These are phyloP conservation scores for Bellardia bayeri DNA, from an alignment of 2,888 invertebrate species.

Conservation along the genomic window DNA sequence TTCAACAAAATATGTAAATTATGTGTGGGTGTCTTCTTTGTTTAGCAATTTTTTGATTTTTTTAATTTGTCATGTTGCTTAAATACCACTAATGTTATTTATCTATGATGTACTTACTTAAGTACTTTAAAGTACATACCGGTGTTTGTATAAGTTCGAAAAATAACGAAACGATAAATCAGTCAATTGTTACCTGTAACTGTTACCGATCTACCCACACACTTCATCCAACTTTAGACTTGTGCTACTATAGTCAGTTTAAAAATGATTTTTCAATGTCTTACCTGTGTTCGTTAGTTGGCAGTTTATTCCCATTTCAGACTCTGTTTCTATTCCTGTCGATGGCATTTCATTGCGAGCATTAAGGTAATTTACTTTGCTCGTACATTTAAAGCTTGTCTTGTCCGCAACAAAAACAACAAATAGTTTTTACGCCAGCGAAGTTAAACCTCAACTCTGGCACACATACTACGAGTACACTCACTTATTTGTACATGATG, in stretches of 20 bases:
- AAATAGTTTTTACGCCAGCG: background rate
- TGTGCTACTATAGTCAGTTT: background rate
- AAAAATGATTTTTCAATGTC: constrained; percentile 20
- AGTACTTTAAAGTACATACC: background rate
- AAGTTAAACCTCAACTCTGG: constrained; percentile 3
- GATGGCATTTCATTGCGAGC: background rate
- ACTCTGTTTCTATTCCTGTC: background rate
- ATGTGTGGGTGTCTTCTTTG: too few relatives aligned
- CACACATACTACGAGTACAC: background rate
- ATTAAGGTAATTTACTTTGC: background rate
- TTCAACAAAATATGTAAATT: too few relatives aligned
- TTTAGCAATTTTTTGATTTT: too few relatives aligned
- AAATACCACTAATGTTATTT: constrained; percentile 12
- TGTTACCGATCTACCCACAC: background rate
- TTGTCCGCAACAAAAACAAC: background rate
- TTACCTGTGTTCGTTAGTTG: background rate
- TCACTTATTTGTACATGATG: background rate
- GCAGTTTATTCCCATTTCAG: background rate
- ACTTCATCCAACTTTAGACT: background rate
- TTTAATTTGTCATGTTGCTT: background rate
- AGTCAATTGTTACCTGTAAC: constrained; percentile 14
- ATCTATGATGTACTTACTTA: background rate
- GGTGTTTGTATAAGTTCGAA: background rate
- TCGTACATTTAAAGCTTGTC: background rate
- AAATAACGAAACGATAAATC: constrained; percentile 36